Base-by-base conservation (phyloP, 2,888 invertebrate genomes). In the Escarpia spicata region DNA sequence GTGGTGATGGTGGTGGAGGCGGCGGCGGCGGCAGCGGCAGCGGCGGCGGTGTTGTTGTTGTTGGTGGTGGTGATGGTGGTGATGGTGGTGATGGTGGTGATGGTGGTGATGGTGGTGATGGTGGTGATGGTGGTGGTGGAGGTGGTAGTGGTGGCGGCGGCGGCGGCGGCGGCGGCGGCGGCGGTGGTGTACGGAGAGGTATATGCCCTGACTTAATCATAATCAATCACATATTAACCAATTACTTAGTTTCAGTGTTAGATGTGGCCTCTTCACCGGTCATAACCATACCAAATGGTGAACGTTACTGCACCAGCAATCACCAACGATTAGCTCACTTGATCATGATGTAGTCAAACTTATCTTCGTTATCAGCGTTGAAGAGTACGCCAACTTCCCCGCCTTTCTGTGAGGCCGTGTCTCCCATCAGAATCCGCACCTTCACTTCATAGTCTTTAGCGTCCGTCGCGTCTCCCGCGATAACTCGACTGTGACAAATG, bases 351-450 rank as follows among this genome's bases (percentile, higher is more conserved):
- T 75, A 75, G 75, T 75, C 75, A 26, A 75, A 75, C 75, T 75
- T n/a, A n/a, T 75, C 75, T 75, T 75, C 75, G 75, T 75, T 75
- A 19, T 75, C 75, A n/a, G 75, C 75, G 75, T 75, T 75, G 75
- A 75, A 75, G 75, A 75, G 19, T 2, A 75, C 75, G 15, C 75
- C 75, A n/a, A 75, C 75, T 75, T 75, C 75, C 19, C 75, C 75
- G 19, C 26, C 26, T 75, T n/a, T 19, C 4, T 26, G 75, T 2
- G 19, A 3, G 26, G 75, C 26, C 26, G 75, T 8, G 75, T 75
- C 75, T 6, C 75, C 75, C n/a, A 26, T 75, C n/a, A 75, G 8
- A n/a, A 75, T 8, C 6, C 26, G 75, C 75, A 75, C 75, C 75
- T 75, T 75, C 75, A 75, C 75, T 26, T 75, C 75, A 26, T 6